A percentile compares a stretch with the other conserved stretches of the same genome.
Evolutionary conservation across 2,888 invertebrate species (phyloP).

Genomic region (Caenorhabditis macrosperma): DNA sequence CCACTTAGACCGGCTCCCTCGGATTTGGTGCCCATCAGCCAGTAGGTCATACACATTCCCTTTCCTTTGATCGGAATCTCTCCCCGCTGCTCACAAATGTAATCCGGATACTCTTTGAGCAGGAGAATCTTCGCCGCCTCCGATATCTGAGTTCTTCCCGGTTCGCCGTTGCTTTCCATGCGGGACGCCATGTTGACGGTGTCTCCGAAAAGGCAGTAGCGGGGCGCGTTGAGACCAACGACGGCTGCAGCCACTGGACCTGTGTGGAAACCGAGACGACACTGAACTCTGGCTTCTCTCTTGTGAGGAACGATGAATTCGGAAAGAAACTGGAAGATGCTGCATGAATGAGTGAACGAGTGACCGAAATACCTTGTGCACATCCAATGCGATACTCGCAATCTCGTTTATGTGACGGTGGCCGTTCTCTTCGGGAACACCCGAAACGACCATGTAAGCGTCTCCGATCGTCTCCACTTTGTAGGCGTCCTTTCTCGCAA

Average conservation of each 20-base stretch:
- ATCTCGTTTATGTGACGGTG: slow-evolving; percentile 73
- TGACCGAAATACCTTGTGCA: slow-evolving; percentile 66
- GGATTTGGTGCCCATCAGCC: slow-evolving; percentile 72
- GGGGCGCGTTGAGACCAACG: slow-evolving; percentile 79
- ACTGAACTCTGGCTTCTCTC: slow-evolving; percentile 55
- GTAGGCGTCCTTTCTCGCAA: slow-evolving; percentile 72
- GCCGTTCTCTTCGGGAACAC: slow-evolving; percentile 78
- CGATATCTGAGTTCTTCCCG: slow-evolving; percentile 77
- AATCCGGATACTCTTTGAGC: slow-evolving; percentile 72
- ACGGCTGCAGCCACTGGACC: slow-evolving; percentile 78
- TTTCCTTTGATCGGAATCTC: slow-evolving; percentile 75
- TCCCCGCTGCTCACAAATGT: slow-evolving; percentile 71
- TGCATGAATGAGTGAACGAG: not conserved
- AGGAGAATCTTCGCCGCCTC: slow-evolving; percentile 71
- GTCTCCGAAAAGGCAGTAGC: slow-evolving; percentile 80
- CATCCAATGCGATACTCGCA: slow-evolving; percentile 74
- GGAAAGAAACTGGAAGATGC: slow-evolving; percentile 70
- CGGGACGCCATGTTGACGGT: slow-evolving; percentile 78
- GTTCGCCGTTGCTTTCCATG: slow-evolving; percentile 77
- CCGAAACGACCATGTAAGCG: slow-evolving; percentile 78
- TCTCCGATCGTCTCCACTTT: no score
- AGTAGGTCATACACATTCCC: slow-evolving; percentile 77
- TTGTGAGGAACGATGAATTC: slow-evolving; percentile 74
- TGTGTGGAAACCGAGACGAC: slow-evolving; percentile 76
- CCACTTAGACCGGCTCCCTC: slow-evolving; percentile 46